These are phyloP conservation scores for Megastigmus dorsalis DNA, from an alignment of 2,888 invertebrate genomes.

Conservation along the genomic window DNA sequence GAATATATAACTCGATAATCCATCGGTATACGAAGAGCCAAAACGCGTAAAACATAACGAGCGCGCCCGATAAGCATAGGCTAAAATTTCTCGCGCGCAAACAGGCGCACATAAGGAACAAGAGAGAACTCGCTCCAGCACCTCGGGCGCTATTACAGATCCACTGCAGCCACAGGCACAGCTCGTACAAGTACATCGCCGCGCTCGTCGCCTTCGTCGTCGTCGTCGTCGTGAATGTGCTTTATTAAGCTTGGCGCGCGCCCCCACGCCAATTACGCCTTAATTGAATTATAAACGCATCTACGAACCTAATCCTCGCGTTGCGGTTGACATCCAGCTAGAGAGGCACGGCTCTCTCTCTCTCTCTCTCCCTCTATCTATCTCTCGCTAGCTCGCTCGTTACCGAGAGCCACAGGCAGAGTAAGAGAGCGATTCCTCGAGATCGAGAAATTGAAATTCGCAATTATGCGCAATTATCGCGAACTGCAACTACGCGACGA, in stretches of 20 bases:
- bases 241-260: slow-evolving; percentile 67
- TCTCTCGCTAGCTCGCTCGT: background rate
- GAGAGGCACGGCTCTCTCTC: background rate
- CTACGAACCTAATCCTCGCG: slow-evolving; percentile 59
- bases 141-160: too few relatives aligned
- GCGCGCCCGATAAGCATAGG: too few relatives aligned
- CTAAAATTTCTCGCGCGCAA: slow-evolving; percentile 6
- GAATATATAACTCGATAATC: too few relatives aligned
- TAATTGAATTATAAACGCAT: slow-evolving; percentile 69
- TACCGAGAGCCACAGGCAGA: background rate
- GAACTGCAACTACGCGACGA: background rate
- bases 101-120: too few relatives aligned
- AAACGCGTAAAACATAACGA: too few relatives aligned
- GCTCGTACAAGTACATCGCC: background rate
- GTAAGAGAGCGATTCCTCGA: slow-evolving; percentile 24
- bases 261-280: slow-evolving; percentile 64
- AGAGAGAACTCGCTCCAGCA: background rate
- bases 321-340: slow-evolving; percentile 57
- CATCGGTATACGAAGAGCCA: too few relatives aligned
- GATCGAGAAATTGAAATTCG: slow-evolving; percentile 49
- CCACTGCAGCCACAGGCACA: background rate
- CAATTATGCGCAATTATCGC: slow-evolving; percentile 53
- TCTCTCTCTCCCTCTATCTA: background rate
- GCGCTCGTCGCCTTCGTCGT: background rate
- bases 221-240: slow-evolving; percentile 61